A percentile compares a stretch with the other conserved stretches of the same genome.
Evolutionary conservation across 2,888 invertebrate species (phyloP).

Genomic region (Chymomyza procnemis): DNA sequence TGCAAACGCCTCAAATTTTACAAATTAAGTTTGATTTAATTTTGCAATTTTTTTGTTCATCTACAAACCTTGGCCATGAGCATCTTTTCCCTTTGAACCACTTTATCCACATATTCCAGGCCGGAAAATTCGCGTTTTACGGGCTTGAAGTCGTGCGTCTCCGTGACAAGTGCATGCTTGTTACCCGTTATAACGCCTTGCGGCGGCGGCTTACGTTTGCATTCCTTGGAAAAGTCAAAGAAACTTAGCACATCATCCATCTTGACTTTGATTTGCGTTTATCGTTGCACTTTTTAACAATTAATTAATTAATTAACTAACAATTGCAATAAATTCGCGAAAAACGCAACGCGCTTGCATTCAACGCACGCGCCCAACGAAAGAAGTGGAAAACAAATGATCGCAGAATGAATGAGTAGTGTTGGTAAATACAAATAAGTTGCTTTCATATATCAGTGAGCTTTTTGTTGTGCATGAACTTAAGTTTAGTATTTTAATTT

Average conservation of each 20-base stretch:
- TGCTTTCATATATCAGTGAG: background rate
- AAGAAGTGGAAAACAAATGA: background rate
- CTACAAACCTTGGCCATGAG: slow-evolving; percentile 65
- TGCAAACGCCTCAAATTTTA: background rate
- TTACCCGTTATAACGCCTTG: slow-evolving; percentile 59
- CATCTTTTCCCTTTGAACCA: slow-evolving; percentile 57
- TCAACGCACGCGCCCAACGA: background rate
- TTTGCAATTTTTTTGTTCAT: background rate
- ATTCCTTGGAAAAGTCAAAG: slow-evolving; percentile 76
- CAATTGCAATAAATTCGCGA: background rate
- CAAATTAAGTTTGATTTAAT: background rate
- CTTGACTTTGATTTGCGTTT: background rate
- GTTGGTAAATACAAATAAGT: background rate
- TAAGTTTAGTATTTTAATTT: too few relatives aligned
- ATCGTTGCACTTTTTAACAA: too few relatives aligned
- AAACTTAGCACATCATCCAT: slow-evolving; percentile 76
- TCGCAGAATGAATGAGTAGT: too few relatives aligned
- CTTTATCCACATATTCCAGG: slow-evolving; percentile 61
- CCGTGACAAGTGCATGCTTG: slow-evolving; percentile 21
- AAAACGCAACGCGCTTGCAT: background rate
- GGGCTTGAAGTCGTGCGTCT: slow-evolving; percentile 39
- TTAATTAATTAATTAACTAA: background rate
- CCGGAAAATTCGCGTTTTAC: slow-evolving; percentile 66
- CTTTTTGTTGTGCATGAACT: background rate
- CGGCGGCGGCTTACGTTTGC: slow-evolving; percentile 54